phyloP scores from a whole-genome alignment of 1,140 invertebrate genomes.

The Macrocentrus cingulum region DNA sequence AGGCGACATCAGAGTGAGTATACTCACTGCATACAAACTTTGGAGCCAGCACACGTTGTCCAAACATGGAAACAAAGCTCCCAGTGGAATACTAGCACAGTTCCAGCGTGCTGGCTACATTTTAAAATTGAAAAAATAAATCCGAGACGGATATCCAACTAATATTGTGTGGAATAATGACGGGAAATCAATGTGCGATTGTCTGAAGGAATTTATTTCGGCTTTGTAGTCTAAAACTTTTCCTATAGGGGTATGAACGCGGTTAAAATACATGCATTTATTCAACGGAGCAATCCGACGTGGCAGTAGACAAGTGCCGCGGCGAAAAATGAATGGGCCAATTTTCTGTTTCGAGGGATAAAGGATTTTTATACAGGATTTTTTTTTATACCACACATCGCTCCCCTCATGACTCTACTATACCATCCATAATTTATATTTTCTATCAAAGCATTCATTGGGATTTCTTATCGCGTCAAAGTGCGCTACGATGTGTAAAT shows the following conservation, averaged over 20 bases:
- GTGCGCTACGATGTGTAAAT: no score
- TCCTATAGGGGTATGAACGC: constrained; percentile 13
- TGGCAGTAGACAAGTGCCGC: constrained; percentile 39
- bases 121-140: no score
- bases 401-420: no score
- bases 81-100: no score
- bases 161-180: constrained; percentile 6
- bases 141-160: neutral
- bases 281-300: constrained; percentile 42
- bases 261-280: constrained; percentile 43
- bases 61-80: no score
- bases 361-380: constrained; percentile 30
- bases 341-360: constrained; percentile 45
- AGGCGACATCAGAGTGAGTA: no score
- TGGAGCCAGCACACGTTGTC: no score
- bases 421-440: no score
- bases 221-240: constrained; percentile 21
- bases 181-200: neutral
- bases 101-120: no score
- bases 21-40: no score
- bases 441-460: no score
- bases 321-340: constrained; percentile 49
- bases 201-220: neutral
- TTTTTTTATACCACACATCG: constrained; percentile 2
- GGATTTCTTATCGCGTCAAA: no score